A percentile compares a stretch with the other conserved stretches of the same genome.
phyloP scores from a whole-genome alignment of 30 jellyfish, hydroid and myxozoan species.

The Rhopilema esculentum region DNA sequence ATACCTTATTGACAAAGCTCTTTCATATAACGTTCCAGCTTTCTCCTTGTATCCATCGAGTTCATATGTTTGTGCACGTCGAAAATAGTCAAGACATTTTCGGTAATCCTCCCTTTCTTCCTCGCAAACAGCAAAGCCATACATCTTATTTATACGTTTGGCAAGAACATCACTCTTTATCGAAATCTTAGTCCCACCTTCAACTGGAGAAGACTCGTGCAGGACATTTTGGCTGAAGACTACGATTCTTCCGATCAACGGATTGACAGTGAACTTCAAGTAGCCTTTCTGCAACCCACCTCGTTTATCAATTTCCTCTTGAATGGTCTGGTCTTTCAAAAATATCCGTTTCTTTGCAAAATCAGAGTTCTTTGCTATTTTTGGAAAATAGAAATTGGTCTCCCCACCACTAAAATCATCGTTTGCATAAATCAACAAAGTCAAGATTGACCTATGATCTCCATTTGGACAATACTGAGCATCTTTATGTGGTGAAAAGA shows the following conservation, averaged over 20 bases:
- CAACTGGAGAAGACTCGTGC: slow-evolving; percentile 50
- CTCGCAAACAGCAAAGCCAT: slow-evolving; percentile 56
- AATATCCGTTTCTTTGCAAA: neutral
- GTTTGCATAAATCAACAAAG: slow-evolving; percentile 62
- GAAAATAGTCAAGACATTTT: slow-evolving; percentile 57
- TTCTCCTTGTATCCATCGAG: slow-evolving; percentile 8
- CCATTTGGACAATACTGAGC: slow-evolving; percentile 80
- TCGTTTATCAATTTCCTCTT: slow-evolving; percentile 44
- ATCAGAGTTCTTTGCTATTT: neutral
- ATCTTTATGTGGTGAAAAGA: slow-evolving; percentile 55
- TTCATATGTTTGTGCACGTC: slow-evolving; percentile 64
- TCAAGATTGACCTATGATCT: slow-evolving; percentile 58
- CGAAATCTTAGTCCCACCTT: slow-evolving; percentile 10
- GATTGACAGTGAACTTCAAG: slow-evolving; percentile 29
- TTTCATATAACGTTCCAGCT: slow-evolving; percentile 63
- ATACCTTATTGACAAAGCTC: slow-evolving; percentile 72
- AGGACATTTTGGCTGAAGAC: slow-evolving; percentile 65
- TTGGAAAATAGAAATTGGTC: slow-evolving; percentile 60
- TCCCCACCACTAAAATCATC: slow-evolving; percentile 72
- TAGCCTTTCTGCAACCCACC: slow-evolving; percentile 74
- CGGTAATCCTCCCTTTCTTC: slow-evolving; percentile 63
- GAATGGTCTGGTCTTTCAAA: slow-evolving; percentile 46
- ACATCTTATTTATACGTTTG: slow-evolving; percentile 28
- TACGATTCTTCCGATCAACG: slow-evolving; percentile 61
- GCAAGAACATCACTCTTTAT: slow-evolving; percentile 61